Percentiles rank a stretch among this genome's conserved stretches.
phyloP scores from a whole-genome alignment of 2,888 invertebrate species.

The Atherix ibis region DNA sequence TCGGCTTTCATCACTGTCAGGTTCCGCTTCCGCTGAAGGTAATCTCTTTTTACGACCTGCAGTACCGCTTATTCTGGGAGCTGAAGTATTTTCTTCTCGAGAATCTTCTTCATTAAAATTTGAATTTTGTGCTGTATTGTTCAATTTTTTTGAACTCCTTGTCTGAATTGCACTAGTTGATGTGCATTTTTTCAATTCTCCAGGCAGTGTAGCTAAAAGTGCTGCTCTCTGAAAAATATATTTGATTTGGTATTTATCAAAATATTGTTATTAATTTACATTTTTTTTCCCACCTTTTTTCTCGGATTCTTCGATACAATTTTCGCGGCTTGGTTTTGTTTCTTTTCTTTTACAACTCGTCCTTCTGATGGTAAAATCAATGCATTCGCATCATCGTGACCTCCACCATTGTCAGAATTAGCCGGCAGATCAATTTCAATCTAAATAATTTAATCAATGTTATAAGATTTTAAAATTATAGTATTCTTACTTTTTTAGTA shows the following conservation, averaged over 20 bases:
- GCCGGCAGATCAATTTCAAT: too few relatives aligned
- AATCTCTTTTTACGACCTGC: constrained; percentile 42
- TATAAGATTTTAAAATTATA: too few relatives aligned
- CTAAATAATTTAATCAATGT: too few relatives aligned
- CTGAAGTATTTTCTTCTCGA: constrained; percentile 13
- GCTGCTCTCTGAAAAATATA: constrained; percentile 46
- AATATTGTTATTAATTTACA: constrained; percentile 80
- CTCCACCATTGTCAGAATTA: too few relatives aligned
- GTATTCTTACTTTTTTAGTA: constrained; percentile 51
- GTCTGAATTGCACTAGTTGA: constrained; percentile 74
- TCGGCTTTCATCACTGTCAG: constrained; percentile 23
- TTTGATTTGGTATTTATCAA: too few relatives aligned
- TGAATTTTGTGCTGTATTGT: constrained; percentile 13
- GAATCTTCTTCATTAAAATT: neutral
- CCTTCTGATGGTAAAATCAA: constrained; percentile 72
- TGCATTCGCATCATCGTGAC: constrained; percentile 61
- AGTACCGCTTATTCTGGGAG: constrained; percentile 36
- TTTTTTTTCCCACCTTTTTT: constrained; percentile 70
- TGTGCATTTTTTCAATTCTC: constrained; percentile 58
- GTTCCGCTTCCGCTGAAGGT: constrained; percentile 33
- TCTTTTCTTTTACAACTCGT: constrained; percentile 52
- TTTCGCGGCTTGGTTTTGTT: constrained; percentile 39
- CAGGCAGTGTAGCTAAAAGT: constrained; percentile 59
- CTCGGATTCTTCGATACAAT: constrained; percentile 77
- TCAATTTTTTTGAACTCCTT: constrained; percentile 50